These are phyloP conservation scores for Tethya wilhelma DNA, from an alignment of 37 sponge, comb jelly and placozoan genomes.

Conservation along the genomic window DNA sequence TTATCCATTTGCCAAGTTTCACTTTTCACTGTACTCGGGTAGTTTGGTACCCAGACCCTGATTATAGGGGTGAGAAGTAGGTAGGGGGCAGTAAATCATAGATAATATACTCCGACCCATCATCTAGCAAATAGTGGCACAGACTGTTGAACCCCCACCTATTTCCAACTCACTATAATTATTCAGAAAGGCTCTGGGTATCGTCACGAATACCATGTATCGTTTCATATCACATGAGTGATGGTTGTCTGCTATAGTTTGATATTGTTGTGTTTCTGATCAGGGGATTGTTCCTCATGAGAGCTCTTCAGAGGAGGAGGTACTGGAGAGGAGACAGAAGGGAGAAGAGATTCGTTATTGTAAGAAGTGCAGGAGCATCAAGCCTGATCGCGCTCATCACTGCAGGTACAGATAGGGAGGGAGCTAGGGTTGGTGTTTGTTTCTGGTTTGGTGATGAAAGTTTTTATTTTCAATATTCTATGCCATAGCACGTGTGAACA, in stretches of 20 bases:
- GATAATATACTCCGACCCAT: not conserved
- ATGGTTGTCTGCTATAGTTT: too few species aligned
- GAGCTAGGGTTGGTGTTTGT: not conserved
- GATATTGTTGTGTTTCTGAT: not conserved
- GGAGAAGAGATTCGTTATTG: slow-evolving; percentile 91
- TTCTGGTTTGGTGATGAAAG: not conserved
- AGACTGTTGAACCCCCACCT: too few species aligned
- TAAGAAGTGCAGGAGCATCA: slow-evolving; percentile 95
- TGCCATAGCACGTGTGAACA: slow-evolving; percentile 81
- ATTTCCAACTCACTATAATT: too few species aligned
- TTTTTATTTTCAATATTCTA: not conserved
- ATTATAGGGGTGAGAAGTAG: not conserved
- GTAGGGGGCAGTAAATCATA: not conserved
- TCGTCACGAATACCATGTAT: too few species aligned
- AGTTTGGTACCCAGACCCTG: not conserved
- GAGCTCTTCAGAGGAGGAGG: slow-evolving; percentile 83
- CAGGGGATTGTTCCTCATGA: slow-evolving; percentile 85
- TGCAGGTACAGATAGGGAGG: slow-evolving; percentile 69
- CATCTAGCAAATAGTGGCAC: not conserved
- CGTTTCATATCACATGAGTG: too few species aligned
- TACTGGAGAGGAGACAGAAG: slow-evolving; percentile 72
- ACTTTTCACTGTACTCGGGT: too few species aligned
- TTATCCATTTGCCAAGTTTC: too few species aligned
- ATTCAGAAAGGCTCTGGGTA: too few species aligned
- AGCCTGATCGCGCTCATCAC: slow-evolving; percentile 97